Percentiles rank a stretch among this genome's conserved stretches.
These are phyloP conservation scores for Argya squamiceps DNA, from an alignment of 2,797 vertebrate genomes.

Conservation along the genomic window DNA sequence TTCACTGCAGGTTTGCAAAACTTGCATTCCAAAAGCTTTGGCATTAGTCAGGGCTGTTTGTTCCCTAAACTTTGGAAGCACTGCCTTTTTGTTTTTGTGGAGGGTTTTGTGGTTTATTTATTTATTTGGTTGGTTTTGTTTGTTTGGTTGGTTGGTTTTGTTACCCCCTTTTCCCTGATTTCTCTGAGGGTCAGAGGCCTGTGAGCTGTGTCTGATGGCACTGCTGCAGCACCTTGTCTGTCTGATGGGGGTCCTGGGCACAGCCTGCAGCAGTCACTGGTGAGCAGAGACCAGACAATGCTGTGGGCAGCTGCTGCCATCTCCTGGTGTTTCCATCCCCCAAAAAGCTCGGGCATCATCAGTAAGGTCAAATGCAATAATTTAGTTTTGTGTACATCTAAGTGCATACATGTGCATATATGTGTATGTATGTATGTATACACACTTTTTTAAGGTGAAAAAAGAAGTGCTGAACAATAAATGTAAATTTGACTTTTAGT, in stretches of 20 bases:
- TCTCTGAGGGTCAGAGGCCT: not conserved
- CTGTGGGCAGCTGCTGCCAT: constrained; percentile 12
- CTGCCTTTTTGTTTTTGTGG: not conserved
- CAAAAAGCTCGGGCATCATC: not conserved
- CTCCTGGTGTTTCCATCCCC: not conserved
- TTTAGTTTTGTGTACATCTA: accelerated
- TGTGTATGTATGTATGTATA: accelerated
- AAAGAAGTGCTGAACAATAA: not conserved
- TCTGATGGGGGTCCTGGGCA: accelerated
- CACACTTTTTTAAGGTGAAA: not conserved
- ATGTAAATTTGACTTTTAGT: not conserved
- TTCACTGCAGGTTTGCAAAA: not conserved
- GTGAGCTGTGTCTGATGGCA: not conserved
- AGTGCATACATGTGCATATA: accelerated
- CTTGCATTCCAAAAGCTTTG: not conserved
- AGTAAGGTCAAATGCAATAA: accelerated
- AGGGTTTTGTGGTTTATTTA: not conserved
- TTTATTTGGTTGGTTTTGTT: too few relatives aligned
- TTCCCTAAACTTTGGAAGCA: not conserved
- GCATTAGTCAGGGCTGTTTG: accelerated
- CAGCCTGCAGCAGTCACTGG: accelerated
- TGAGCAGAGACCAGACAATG: accelerated
- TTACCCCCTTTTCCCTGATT: not conserved
- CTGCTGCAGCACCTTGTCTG: not conserved
- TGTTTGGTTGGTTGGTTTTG: not conserved